A percentile compares a stretch with the other conserved stretches of the same genome.
phyloP scores from a whole-genome alignment of 2,888 invertebrate species.

The Euproctis similis region DNA sequence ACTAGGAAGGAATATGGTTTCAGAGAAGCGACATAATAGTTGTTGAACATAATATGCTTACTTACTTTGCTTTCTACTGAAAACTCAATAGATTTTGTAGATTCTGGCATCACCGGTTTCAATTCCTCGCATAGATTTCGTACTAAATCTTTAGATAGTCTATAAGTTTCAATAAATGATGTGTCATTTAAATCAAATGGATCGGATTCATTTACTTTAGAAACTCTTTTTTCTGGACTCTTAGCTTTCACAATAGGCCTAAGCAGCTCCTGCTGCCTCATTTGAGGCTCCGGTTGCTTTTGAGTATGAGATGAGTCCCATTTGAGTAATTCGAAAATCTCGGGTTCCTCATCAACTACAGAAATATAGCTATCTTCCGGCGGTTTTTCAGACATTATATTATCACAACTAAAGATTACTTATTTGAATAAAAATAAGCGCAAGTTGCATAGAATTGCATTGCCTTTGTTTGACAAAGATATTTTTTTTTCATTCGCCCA shows the following conservation, averaged over 20 bases:
- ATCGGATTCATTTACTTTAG: conserved; percentile 48
- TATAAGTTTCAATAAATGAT: conserved; percentile 54
- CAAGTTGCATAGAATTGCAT: too few species aligned
- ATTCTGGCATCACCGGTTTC: conserved; percentile 61
- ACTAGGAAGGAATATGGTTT: too few species aligned
- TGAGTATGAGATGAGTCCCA: conserved; percentile 62
- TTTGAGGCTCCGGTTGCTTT: conserved; percentile 38
- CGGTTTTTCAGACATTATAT: conserved; percentile 62
- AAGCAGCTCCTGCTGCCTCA: conserved; percentile 15
- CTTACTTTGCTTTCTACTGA: conserved; percentile 63
- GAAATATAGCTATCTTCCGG: conserved; percentile 66
- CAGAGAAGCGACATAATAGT: too few species aligned
- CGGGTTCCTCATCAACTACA: conserved; percentile 65
- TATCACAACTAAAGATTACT: conserved; percentile 30
- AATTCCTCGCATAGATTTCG: conserved; percentile 53
- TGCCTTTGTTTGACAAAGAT: conserved; percentile 33
- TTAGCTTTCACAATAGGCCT: conserved; percentile 50
- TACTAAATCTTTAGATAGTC: conserved; percentile 56
- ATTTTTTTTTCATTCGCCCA: too few species aligned
- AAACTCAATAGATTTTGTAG: conserved; percentile 59
- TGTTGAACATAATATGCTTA: conserved; percentile 1
- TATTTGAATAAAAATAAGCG: conserved; percentile 39
- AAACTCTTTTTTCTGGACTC: conserved; percentile 52
- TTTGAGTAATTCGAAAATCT: conserved; percentile 62
- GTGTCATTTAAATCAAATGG: conserved; percentile 57